Conservation (phyloP, 2,113 vertebrate species). For the Rhinichthys klamathensis region DNA sequence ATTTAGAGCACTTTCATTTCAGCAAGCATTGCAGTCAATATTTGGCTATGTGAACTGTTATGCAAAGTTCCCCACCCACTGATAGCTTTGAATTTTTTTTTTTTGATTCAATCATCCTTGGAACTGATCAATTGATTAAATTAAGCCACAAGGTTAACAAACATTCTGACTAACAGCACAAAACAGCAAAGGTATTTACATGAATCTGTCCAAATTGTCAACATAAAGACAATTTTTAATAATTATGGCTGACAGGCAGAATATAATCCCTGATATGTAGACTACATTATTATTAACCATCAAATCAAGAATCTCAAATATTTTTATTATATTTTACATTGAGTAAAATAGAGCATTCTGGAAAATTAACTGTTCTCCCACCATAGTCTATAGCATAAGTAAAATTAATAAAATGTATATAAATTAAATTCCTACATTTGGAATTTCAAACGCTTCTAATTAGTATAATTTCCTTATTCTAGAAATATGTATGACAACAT, state of each 20-base stretch:
- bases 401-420: not conserved
- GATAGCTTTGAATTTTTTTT: not conserved
- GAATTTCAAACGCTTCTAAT: no score
- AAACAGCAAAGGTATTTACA: no score
- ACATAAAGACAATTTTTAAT: no score
- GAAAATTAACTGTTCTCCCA: no score
- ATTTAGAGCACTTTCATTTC: not conserved
- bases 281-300: no score
- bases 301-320: no score
- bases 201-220: no score
- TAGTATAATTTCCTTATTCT: no score
- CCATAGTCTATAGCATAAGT: not conserved
- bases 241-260: no score
- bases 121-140: not conserved
- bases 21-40: not conserved
- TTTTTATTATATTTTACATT: no score
- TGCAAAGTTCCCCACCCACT: not conserved
- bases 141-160: not conserved
- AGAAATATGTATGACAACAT: not conserved
- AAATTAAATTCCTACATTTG: not conserved
- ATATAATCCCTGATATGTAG: no score
- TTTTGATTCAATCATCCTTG: not conserved
- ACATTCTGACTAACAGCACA: not conserved
- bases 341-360: no score
- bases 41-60: not conserved